Evolutionary conservation across 2,888 invertebrate species (phyloP).

Genomic region (Drosophila tanythrix): DNA sequence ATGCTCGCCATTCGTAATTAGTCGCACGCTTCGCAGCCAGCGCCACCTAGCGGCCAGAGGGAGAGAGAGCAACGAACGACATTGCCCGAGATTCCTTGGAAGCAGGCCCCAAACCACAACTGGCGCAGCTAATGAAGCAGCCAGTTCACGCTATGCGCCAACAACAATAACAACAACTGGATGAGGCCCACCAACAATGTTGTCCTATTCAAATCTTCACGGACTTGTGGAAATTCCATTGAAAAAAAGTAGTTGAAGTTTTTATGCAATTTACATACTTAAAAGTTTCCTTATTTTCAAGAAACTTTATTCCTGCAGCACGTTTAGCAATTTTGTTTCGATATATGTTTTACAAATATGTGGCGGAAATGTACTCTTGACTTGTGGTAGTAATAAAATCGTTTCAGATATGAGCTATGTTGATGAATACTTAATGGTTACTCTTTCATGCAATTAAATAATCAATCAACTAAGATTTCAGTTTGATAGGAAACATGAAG

Average conservation of each 20-base stretch:
- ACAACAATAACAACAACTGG: slow-evolving; percentile 7
- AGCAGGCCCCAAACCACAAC: slow-evolving; percentile 35
- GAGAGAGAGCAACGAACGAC: slow-evolving; percentile 82
- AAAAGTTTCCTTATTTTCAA: slow-evolving; percentile 34
- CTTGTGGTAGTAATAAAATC: slow-evolving; percentile 23
- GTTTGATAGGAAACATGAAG: background rate
- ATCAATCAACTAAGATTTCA: background rate
- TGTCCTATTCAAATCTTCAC: slow-evolving; percentile 50
- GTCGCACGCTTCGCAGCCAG: slow-evolving; percentile 66
- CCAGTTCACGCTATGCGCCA: slow-evolving; percentile 55
- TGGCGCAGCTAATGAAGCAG: slow-evolving; percentile 68
- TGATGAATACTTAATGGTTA: background rate
- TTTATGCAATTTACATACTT: slow-evolving; percentile 69
- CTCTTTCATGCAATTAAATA: background rate
- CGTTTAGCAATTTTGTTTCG: slow-evolving; percentile 13
- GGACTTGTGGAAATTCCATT: slow-evolving; percentile 76
- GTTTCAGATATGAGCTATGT: background rate
- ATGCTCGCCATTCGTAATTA: slow-evolving; percentile 60
- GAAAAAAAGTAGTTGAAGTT: slow-evolving; percentile 67
- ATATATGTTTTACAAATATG: slow-evolving; percentile 3
- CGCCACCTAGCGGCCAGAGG: slow-evolving; percentile 64
- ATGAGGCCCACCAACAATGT: slow-evolving; percentile 23
- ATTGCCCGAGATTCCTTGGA: slow-evolving; percentile 81
- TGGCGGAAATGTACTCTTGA: slow-evolving; percentile 59
- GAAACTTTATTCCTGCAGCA: slow-evolving; percentile 36